Evolutionary conservation across 1,140 invertebrate species (phyloP).

Genomic region (Planococcus citri): DNA sequence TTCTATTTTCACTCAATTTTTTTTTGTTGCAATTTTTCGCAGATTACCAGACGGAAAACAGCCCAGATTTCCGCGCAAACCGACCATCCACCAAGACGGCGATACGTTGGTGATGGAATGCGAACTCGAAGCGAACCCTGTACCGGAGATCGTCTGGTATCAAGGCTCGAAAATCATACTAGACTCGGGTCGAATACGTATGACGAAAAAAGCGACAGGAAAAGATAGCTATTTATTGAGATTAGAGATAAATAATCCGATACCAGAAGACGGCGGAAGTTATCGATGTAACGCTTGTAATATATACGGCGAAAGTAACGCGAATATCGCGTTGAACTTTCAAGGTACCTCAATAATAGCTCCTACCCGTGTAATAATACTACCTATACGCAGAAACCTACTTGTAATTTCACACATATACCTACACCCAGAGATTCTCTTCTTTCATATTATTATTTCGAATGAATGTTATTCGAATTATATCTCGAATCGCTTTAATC

Average conservation of each 20-base stretch:
- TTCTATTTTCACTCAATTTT: too few relatives aligned
- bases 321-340: conserved; percentile 98
- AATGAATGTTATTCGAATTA: background rate
- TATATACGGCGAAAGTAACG: conserved; percentile 96
- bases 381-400: background rate
- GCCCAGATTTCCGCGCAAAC: conserved; percentile 92
- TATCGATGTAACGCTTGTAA: conserved; percentile 99
- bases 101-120: conserved; percentile 92
- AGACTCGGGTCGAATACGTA: conserved; percentile 70
- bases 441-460: background rate
- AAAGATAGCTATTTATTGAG: conserved; percentile 84
- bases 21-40: conserved; percentile 26
- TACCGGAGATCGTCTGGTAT: conserved; percentile 92
- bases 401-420: background rate
- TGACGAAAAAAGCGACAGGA: conserved; percentile 67
- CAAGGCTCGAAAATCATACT: conserved; percentile 70
- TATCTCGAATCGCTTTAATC: background rate
- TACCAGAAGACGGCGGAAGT: conserved; percentile 88
- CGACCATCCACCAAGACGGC: conserved; percentile 88
- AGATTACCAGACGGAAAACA: conserved; percentile 91
- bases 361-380: too few relatives aligned
- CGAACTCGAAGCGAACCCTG: conserved; percentile 82
- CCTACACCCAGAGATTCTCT: background rate
- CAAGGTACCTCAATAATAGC: conserved; percentile 76
- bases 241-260: conserved; percentile 86